Conservation (phyloP, 2,797 vertebrate genomes). For the Chrysocyon brachyurus region DNA sequence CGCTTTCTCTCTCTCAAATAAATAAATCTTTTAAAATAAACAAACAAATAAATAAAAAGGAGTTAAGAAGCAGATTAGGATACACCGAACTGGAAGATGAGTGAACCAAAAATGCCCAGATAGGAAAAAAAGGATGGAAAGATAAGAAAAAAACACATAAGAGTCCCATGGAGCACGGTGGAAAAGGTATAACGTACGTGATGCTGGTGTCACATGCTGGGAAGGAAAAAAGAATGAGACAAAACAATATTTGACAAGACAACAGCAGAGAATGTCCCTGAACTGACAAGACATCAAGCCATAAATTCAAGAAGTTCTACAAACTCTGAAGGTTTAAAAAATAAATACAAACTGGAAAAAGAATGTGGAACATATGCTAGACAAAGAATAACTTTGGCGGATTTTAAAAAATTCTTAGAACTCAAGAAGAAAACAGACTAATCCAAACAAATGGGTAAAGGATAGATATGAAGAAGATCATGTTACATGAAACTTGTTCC, state of each 20-base stretch:
- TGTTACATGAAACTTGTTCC: not conserved
- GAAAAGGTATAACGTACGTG: not conserved
- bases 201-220: not conserved
- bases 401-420: not conserved
- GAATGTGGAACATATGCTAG: not conserved
- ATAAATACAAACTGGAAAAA: not conserved
- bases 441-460: not conserved
- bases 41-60: not conserved
- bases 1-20: not conserved
- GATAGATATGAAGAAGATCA: not conserved
- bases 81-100: not conserved
- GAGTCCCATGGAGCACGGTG: not conserved
- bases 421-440: constrained; percentile 12
- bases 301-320: not conserved
- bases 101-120: not conserved
- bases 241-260: not conserved
- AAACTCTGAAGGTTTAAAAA: not conserved
- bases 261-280: not conserved
- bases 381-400: not conserved
- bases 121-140: not conserved
- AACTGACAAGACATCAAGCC: not conserved
- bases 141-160: not conserved
- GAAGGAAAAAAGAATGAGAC: not conserved
- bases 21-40: not conserved
- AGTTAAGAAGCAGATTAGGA: not conserved